Percentiles rank a stretch among this genome's conserved stretches.
Evolutionary conservation across 2,113 vertebrate genomes (phyloP).

Genomic region (Arvicanthis niloticus): DNA sequence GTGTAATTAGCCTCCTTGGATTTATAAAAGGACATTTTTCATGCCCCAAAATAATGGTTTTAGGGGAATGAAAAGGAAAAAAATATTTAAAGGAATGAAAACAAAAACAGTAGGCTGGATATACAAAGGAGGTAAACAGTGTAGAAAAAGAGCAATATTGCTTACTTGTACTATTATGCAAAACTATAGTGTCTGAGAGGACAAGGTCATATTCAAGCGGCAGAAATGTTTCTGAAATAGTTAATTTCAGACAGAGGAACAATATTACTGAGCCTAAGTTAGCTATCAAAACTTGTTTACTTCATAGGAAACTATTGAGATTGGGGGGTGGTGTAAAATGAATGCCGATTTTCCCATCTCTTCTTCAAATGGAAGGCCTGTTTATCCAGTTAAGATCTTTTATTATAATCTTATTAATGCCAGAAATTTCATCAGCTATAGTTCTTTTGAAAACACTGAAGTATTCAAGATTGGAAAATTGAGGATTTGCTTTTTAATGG

Average conservation of each 20-base stretch:
- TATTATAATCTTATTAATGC: slow-evolving; percentile 47
- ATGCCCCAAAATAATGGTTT: not conserved
- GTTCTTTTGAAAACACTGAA: slow-evolving; percentile 59
- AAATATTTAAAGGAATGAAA: not conserved
- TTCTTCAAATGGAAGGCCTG: slow-evolving; percentile 61
- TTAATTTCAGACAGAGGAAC: slow-evolving; percentile 64
- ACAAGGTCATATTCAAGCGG: slow-evolving; percentile 72
- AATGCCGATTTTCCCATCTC: slow-evolving; percentile 57
- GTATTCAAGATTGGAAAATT: slow-evolving; percentile 55
- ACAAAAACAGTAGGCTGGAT: not conserved
- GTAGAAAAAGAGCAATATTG: slow-evolving; percentile 64
- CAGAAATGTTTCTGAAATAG: slow-evolving; percentile 62
- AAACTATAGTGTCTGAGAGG: not conserved
- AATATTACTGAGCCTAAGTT: not conserved
- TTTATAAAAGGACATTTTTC: not conserved
- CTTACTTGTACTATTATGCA: slow-evolving; percentile 41
- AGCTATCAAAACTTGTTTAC: slow-evolving; percentile 61
- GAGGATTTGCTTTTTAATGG: slow-evolving; percentile 69
- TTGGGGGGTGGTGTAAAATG: slow-evolving; percentile 54
- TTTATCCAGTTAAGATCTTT: slow-evolving; percentile 66
- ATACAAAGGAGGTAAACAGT: slow-evolving; percentile 25
- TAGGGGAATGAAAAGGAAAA: not conserved
- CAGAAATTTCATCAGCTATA: slow-evolving; percentile 59
- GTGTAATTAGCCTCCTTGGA: slow-evolving; percentile 28
- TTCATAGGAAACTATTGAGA: slow-evolving; percentile 41